Base-by-base conservation (phyloP, 2,113 vertebrate genomes). In the Catharus fuscescens region DNA sequence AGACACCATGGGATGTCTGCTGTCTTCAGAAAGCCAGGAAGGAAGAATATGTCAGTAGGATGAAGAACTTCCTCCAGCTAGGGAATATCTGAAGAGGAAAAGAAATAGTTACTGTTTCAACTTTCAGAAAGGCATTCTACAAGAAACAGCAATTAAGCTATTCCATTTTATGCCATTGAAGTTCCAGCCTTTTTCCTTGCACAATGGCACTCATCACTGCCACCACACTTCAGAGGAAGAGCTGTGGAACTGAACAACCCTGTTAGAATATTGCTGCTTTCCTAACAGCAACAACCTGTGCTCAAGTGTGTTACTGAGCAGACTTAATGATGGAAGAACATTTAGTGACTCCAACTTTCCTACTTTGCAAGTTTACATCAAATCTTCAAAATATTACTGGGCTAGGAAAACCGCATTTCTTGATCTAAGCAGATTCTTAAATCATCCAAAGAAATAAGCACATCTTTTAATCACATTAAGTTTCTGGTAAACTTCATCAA, bases 81-180 rank as follows among this genome's bases (percentile, higher is more conserved):
- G 86, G 47, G 99, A 99, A 16, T 99, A 99, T 95, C 99, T 99
- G 97, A 34, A 83, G 29, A 90, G 66, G 62, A 83, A 77, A 80
- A 83, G 6, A 81, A 83, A 83, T 2, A 61, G 38, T 78, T 66
- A 45, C 1, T 4, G 2, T 36, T 23, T 28, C n/a, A 38, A 32
- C 44, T 47, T 85, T 52, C 5, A 23, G 18, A 85, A 40, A 29
- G 28, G 7, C 6, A 1, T 47, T 56, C 24, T 13, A 65, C 45
- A 59, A 56, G 14, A 62, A 78, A 36, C 18, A 54, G 70, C 44
- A 57, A 50, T 24, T 28, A 54, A 34, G 20, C 62, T 29, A 82
- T 0, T 88, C 31, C 6, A 9, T 62, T 79, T 61, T 6, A 56
- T 8, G 19, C 18, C 5, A 0, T 1, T 57, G 20, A 88, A 53